Conservation (phyloP, 2,113 vertebrate genomes). For the Archocentrus centrarchus region DNA sequence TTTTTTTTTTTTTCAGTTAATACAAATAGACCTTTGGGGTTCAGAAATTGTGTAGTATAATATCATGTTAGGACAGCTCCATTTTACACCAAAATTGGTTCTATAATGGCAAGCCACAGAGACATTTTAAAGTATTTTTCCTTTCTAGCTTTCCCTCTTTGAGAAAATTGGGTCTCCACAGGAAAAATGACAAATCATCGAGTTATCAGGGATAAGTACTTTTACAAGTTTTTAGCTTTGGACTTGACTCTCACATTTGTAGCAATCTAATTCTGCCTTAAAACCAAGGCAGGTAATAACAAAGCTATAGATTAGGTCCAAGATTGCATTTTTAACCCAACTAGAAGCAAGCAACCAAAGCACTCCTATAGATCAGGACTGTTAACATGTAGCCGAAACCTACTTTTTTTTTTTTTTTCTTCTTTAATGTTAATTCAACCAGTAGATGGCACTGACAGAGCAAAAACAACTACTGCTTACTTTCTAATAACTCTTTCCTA, state of each 20-base stretch:
- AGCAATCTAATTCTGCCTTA: slow-evolving; percentile 8
- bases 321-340: neutral
- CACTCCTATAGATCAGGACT: neutral
- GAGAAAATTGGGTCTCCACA: slow-evolving; percentile 43
- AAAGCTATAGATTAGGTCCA: slow-evolving; percentile 16
- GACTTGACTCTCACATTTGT: slow-evolving; percentile 22
- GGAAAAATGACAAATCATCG: slow-evolving; percentile 43
- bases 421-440: slow-evolving; percentile 38
- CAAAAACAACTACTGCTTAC: slow-evolving; percentile 40
- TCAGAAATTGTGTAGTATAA: slow-evolving; percentile 49
- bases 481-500: neutral
- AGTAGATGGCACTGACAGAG: slow-evolving; percentile 76
- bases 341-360: neutral
- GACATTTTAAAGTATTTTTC: slow-evolving; percentile 42
- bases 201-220: slow-evolving; percentile 34
- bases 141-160: slow-evolving; percentile 18
- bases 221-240: slow-evolving; percentile 31
- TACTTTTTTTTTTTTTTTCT: neutral
- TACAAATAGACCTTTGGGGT: slow-evolving; percentile 52
- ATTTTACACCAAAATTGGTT: slow-evolving; percentile 66
- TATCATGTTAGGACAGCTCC: slow-evolving; percentile 54
- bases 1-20: slow-evolving; percentile 47
- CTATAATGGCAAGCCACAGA: slow-evolving; percentile 36
- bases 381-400: neutral
- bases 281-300: slow-evolving; percentile 17